A percentile compares a stretch with the other conserved stretches of the same genome.
phyloP scores from a whole-genome alignment of 2,888 invertebrate genomes.

The Phyllotreta striolata region DNA sequence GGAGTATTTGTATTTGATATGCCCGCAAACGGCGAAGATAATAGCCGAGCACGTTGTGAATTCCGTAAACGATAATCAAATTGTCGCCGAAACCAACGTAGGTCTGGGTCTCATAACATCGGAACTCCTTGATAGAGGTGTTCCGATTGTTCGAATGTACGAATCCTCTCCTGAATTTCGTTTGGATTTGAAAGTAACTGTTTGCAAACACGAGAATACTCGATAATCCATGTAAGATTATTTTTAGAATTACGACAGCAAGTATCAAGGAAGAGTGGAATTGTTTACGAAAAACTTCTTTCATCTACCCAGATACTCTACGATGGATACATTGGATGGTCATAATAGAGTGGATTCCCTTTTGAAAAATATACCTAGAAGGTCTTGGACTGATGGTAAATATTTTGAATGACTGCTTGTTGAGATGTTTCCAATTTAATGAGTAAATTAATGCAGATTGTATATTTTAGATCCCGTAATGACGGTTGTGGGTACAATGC shows the following conservation, averaged over 20 bases:
- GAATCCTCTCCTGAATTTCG: slow-evolving; percentile 67
- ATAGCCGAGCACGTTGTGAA: slow-evolving; percentile 46
- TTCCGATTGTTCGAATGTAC: slow-evolving; percentile 66
- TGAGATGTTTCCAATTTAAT: too few species aligned
- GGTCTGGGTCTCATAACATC: slow-evolving; percentile 72
- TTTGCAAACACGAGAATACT: background rate
- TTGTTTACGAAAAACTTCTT: slow-evolving; percentile 67
- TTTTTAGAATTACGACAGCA: slow-evolving; percentile 40
- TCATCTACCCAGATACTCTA: slow-evolving; percentile 66
- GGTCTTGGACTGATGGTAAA: slow-evolving; percentile 61
- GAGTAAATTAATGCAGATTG: slow-evolving; percentile 13
- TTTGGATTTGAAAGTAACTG: slow-evolving; percentile 59
- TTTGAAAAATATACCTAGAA: slow-evolving; percentile 64
- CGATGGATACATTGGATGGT: slow-evolving; percentile 67
- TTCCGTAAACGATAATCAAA: slow-evolving; percentile 46
- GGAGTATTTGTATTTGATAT: slow-evolving; percentile 50
- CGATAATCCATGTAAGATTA: slow-evolving; percentile 8
- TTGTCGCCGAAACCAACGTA: slow-evolving; percentile 74
- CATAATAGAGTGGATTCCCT: slow-evolving; percentile 65
- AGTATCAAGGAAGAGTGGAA: slow-evolving; percentile 51
- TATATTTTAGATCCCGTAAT: slow-evolving; percentile 63
- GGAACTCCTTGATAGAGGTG: slow-evolving; percentile 64
- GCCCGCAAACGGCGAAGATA: slow-evolving; percentile 46
- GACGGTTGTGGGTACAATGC: slow-evolving; percentile 69
- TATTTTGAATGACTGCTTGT: slow-evolving; percentile 5